Evolutionary conservation across 2,113 vertebrate species (phyloP).

Genomic region (Trachemys scripta): DNA sequence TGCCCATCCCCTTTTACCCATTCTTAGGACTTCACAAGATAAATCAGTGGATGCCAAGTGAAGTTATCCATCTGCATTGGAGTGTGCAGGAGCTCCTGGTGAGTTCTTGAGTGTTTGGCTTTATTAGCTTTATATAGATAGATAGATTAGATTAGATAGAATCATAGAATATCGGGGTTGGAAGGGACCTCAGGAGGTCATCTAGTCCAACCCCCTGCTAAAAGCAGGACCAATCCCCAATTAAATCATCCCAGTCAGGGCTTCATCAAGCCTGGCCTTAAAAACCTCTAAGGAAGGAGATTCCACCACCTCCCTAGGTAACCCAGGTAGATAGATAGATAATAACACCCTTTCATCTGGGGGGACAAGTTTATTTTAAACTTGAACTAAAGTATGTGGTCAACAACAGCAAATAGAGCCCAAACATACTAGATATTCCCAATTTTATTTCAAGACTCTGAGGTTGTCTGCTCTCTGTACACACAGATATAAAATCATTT

Average conservation of each 20-base stretch:
- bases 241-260: too few relatives aligned
- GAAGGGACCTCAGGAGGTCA: too few relatives aligned
- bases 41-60: background rate
- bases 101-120: background rate
- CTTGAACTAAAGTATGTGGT: background rate
- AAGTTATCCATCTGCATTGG: background rate
- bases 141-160: background rate
- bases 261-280: too few relatives aligned
- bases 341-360: background rate
- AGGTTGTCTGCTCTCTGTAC: background rate
- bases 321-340: too few relatives aligned
- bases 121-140: background rate
- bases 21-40: background rate
- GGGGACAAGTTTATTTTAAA: background rate
- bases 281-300: too few relatives aligned
- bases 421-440: background rate
- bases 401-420: background rate
- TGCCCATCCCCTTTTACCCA: background rate
- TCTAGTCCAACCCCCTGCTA: too few relatives aligned
- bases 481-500: background rate
- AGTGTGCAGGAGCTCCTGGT: background rate
- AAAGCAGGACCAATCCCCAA: too few relatives aligned
- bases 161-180: too few relatives aligned
- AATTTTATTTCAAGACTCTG: background rate
- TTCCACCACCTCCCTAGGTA: too few relatives aligned